Base-by-base conservation (phyloP, 2,888 invertebrate species). In the Drosophila kokeensis region DNA sequence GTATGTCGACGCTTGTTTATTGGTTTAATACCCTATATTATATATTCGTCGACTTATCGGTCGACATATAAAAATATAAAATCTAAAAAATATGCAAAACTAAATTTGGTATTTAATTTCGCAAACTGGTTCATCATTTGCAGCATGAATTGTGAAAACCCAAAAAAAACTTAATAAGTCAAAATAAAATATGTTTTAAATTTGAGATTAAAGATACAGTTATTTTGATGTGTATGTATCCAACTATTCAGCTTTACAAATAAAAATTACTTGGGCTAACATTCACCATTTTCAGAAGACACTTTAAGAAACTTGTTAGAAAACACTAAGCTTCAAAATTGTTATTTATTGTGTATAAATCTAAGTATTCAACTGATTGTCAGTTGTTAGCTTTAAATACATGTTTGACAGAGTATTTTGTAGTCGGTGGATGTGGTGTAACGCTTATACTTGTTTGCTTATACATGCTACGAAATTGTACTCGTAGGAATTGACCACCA, bases 401-500 rank as follows among this genome's bases (percentile, higher is more conserved):
- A 36, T 11, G 6, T 27, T 13, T 15, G 2, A 8, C 27, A 55
- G 38, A 38, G 38, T 55, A 38, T 38, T 38, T 55, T 38, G n/a
- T 27, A 21, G 45, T 15, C 15, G 2, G 21, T 45, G 42, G 21
- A 18, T n/a, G 27, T 36, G 27, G 13, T 11, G 6, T 2, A 6
- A 4, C 7, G 18, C 13, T 21, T 21, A 8, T 21, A 36, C 21
- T 40, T n/a, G 21, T 27, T n/a, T 30, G 8, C 3, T 34, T 11
- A 15, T 48, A 55, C 63, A 45, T 48, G n/a, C 42, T 45, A 57
- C 77, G 76, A 75, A 80, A 88, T 76, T 87, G 72, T 74, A 79
- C 81, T 72, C 82, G 82, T 93, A 96, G 96, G 95, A 96, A 95
- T 91, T 95, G 81, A 96, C 95, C 90, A 95, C 95, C 54, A 95